phyloP scores from a whole-genome alignment of 2,797 vertebrate species.

The Meda fulgida region DNA sequence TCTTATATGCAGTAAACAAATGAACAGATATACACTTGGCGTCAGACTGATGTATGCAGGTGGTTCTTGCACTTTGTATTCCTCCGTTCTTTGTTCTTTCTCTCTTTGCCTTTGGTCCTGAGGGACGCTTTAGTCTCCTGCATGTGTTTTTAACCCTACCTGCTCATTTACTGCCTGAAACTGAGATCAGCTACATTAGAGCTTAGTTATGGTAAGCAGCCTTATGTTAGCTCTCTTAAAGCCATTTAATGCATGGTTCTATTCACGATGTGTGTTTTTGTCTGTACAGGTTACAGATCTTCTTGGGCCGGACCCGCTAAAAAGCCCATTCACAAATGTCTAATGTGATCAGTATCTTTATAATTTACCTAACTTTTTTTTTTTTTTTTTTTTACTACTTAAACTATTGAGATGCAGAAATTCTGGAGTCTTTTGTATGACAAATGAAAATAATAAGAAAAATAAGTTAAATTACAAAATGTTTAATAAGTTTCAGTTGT shows the following conservation, averaged over 20 bases:
- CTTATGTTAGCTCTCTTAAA: slow-evolving; percentile 66
- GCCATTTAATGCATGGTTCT: slow-evolving; percentile 69
- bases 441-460: slow-evolving; percentile 30
- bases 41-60: slow-evolving; percentile 65
- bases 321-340: slow-evolving; percentile 70
- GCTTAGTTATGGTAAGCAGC: slow-evolving; percentile 64
- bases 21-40: slow-evolving; percentile 55
- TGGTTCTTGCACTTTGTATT: slow-evolving; percentile 70
- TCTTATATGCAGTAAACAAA: slow-evolving; percentile 61
- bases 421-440: slow-evolving; percentile 70
- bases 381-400: slow-evolving; percentile 54
- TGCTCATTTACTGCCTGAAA: slow-evolving; percentile 67
- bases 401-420: slow-evolving; percentile 78
- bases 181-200: slow-evolving; percentile 60
- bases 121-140: slow-evolving; percentile 63
- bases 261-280: slow-evolving; percentile 57
- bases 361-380: not conserved
- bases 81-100: slow-evolving; percentile 47
- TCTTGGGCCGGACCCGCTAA: slow-evolving; percentile 83
- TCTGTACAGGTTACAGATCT: slow-evolving; percentile 83
- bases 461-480: slow-evolving; percentile 32
- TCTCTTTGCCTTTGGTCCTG: slow-evolving; percentile 69
- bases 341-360: slow-evolving; percentile 69
- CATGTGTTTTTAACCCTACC: slow-evolving; percentile 70
- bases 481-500: slow-evolving; percentile 69